Percentiles rank a stretch among this genome's conserved stretches.
Evolutionary conservation across 2,113 vertebrate species (phyloP).

Genomic region (Taurulus bubalis): DNA sequence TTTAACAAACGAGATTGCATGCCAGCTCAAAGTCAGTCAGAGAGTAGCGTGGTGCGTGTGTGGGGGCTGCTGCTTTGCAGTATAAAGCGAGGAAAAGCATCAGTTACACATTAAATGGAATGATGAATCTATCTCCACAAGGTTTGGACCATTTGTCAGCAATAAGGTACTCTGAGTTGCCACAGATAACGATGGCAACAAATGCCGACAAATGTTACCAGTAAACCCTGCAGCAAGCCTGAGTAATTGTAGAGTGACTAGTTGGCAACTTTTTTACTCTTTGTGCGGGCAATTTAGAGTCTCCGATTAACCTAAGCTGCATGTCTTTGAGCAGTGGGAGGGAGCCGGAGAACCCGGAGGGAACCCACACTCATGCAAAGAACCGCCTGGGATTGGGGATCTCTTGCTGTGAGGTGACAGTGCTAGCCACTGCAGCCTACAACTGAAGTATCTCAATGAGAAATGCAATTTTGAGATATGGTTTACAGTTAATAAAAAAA

Average conservation of each 20-base stretch:
- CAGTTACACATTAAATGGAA: slow-evolving; percentile 37
- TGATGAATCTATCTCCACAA: slow-evolving; percentile 14
- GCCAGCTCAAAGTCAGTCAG: slow-evolving; percentile 66
- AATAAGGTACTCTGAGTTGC: background rate
- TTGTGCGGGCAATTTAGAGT: background rate
- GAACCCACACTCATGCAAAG: too few species aligned
- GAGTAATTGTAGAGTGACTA: background rate
- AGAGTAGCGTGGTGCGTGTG: slow-evolving; percentile 20
- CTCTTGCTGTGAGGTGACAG: too few species aligned
- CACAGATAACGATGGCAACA: background rate
- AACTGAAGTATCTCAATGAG: background rate
- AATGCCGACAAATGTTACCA: background rate
- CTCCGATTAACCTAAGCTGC: too few species aligned
- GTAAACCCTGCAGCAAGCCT: background rate
- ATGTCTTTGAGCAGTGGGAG: too few species aligned
- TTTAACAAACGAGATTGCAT: slow-evolving; percentile 37
- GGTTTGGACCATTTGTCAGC: slow-evolving; percentile 20
- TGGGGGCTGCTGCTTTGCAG: slow-evolving; percentile 46
- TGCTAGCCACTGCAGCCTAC: background rate
- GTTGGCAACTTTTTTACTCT: background rate
- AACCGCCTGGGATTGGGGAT: too few species aligned
- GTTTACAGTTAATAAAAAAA: background rate
- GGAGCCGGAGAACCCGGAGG: too few species aligned
- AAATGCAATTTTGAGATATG: background rate
- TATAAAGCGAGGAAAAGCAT: slow-evolving; percentile 35